Conservation (phyloP, 2,888 invertebrate genomes). For the Oeneis ivallda region DNA sequence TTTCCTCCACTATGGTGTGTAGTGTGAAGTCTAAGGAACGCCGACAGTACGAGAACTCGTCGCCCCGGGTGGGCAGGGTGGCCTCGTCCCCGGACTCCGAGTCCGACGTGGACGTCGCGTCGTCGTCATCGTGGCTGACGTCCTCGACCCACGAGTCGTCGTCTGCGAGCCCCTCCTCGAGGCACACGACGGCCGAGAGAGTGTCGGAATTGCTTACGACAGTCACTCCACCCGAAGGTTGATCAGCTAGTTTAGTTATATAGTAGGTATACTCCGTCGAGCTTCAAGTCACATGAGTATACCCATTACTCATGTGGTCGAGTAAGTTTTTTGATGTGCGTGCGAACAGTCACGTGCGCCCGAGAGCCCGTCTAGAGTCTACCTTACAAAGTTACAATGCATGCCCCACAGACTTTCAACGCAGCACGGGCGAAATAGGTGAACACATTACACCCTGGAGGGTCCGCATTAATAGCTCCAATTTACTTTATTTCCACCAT, state of each 20-base stretch:
- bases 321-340: not conserved
- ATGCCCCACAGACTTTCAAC: not conserved
- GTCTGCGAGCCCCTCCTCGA: constrained; percentile 93
- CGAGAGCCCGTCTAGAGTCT: not conserved
- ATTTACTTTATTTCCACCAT: constrained; percentile 40
- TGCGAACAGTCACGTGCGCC: not conserved
- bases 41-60: constrained; percentile 90
- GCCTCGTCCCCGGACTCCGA: constrained; percentile 87
- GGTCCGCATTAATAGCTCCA: constrained; percentile 36
- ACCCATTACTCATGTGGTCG: no score
- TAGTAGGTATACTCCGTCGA: no score
- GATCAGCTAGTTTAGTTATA: no score
- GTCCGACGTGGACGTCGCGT: constrained; percentile 85
- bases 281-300: no score
- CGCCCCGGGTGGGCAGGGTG: constrained; percentile 87
- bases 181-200: constrained; percentile 86
- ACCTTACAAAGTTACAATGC: no score
- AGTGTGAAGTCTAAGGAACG: constrained; percentile 93
- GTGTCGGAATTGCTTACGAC: constrained; percentile 87
- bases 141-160: constrained; percentile 97
- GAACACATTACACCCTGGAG: constrained; percentile 23
- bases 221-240: constrained; percentile 83
- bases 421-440: constrained; percentile 25
- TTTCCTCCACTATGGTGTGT: constrained; percentile 96
- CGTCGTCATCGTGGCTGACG: constrained; percentile 90